phyloP scores from a whole-genome alignment of 2,113 vertebrate species.

The Redunca redunca region DNA sequence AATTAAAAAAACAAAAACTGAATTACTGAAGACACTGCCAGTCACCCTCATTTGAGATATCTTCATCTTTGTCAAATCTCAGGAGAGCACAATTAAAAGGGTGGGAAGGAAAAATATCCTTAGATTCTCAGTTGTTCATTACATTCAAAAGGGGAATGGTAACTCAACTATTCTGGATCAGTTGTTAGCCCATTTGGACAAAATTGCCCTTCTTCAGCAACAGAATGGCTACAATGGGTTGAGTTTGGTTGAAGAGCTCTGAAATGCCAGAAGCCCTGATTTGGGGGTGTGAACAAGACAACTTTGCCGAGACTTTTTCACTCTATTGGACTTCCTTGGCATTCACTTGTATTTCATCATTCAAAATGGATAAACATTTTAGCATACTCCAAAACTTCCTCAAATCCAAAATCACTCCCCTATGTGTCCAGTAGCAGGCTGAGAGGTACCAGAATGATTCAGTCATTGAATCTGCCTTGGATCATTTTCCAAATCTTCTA shows the following conservation, averaged over 20 bases:
- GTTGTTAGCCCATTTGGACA: background rate
- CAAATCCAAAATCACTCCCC: background rate
- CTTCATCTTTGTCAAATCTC: slow-evolving; percentile 59
- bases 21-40: slow-evolving; percentile 35
- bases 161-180: slow-evolving; percentile 41
- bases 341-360: background rate
- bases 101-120: slow-evolving; percentile 30
- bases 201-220: background rate
- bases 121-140: slow-evolving; percentile 53
- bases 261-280: background rate
- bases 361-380: background rate
- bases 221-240: background rate
- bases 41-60: slow-evolving; percentile 17
- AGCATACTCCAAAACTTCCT: background rate
- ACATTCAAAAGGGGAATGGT: slow-evolving; percentile 40
- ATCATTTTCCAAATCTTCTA: background rate
- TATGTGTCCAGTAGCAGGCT: background rate
- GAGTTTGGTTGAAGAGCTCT: background rate
- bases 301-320: background rate
- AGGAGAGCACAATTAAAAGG: slow-evolving; percentile 53
- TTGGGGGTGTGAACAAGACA: background rate
- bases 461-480: background rate
- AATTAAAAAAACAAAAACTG: background rate
- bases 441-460: background rate
- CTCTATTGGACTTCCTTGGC: background rate